Conservation (phyloP, 2,888 invertebrate species). For the Leptopilina syphax region DNA sequence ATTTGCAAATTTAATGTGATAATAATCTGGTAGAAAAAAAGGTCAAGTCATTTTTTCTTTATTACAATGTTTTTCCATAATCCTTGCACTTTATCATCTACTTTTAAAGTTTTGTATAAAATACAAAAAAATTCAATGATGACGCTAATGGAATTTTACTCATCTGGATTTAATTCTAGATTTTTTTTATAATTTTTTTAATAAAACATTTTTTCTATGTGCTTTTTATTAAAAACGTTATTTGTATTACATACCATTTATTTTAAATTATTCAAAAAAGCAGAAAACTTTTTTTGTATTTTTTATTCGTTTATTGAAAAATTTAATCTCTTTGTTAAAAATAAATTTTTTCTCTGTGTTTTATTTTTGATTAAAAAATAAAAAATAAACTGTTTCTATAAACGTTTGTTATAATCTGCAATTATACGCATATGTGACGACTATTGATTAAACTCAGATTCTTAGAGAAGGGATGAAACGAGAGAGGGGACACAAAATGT, state of each 20-base stretch:
- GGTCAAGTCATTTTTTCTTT: neutral
- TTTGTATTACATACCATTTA: no score
- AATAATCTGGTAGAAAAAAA: neutral
- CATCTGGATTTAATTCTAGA: neutral
- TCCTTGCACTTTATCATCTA: neutral
- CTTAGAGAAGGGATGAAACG: slow-evolving; percentile 41
- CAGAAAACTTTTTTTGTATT: neutral
- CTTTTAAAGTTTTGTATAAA: neutral
- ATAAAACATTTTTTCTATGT: no score
- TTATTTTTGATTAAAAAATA: neutral
- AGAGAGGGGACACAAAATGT: slow-evolving; percentile 34
- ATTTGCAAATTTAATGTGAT: neutral
- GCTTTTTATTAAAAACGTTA: no score
- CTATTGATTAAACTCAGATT: slow-evolving; percentile 50
- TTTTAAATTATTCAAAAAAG: no score
- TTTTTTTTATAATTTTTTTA: no score
- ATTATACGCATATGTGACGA: slow-evolving; percentile 42
- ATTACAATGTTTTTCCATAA: neutral
- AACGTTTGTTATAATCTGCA: neutral
- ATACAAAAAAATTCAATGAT: neutral
- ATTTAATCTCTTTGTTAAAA: neutral
- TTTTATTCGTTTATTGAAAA: neutral
- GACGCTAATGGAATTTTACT: neutral
- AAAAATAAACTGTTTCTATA: neutral
- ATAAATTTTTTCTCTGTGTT: neutral